Evolutionary conservation across 2,113 vertebrate species (phyloP).

Genomic region (Saccopteryx leptura): DNA sequence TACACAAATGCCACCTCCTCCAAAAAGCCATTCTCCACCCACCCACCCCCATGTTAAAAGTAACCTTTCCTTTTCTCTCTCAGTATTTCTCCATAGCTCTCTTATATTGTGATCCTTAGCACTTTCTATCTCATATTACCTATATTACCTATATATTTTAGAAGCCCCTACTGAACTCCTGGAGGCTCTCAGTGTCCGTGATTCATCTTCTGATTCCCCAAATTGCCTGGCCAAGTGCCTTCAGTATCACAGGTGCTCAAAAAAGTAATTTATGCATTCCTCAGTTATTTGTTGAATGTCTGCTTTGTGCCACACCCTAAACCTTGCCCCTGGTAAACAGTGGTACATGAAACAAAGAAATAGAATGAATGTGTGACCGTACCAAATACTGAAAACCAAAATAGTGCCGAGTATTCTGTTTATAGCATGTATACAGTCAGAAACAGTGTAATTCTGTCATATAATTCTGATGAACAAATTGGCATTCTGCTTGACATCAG

Average conservation of each 20-base stretch:
- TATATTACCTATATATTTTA: not conserved
- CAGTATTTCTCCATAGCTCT: constrained; percentile 26
- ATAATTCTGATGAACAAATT: not conserved
- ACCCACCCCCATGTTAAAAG: not conserved
- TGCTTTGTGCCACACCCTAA: not conserved
- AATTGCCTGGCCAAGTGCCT: not conserved
- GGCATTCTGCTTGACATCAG: not conserved
- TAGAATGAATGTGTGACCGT: not conserved
- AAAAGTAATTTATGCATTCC: not conserved
- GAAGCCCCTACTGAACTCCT: not conserved
- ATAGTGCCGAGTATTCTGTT: not conserved
- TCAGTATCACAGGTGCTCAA: not conserved
- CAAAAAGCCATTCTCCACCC: not conserved
- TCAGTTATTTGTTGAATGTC: constrained; percentile 35
- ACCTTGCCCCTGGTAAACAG: not conserved
- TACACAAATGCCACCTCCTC: not conserved
- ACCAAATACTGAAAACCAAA: not conserved
- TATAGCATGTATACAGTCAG: not conserved
- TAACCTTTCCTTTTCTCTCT: not conserved
- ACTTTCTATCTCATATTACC: not conserved
- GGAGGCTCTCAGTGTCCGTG: not conserved
- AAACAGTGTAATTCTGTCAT: not conserved
- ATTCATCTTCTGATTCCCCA: not conserved
- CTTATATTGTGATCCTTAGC: not conserved
- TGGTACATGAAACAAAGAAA: not conserved